These are phyloP conservation scores for Drosophila ezoana DNA, from an alignment of 2,888 invertebrate genomes.

Conservation along the genomic window DNA sequence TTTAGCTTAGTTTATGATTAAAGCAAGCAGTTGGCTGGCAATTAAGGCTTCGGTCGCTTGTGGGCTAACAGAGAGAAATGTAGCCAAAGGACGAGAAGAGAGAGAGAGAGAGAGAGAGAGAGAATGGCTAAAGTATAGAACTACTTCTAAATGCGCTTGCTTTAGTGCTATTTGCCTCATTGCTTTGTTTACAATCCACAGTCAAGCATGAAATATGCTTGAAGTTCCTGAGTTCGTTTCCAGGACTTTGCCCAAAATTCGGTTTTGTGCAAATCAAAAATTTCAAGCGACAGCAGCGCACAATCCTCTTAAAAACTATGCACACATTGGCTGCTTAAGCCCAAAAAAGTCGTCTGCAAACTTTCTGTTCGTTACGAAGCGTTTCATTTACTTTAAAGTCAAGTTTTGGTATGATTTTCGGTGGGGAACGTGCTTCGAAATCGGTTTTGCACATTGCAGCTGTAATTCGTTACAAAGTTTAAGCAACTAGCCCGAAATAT, in stretches of 20 bases:
- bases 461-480: constrained; percentile 71
- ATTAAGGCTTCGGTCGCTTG: constrained; percentile 45
- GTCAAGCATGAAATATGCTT: constrained; percentile 67
- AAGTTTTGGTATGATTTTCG: not conserved
- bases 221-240: constrained; percentile 27
- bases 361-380: constrained; percentile 46
- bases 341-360: constrained; percentile 25
- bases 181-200: constrained; percentile 50
- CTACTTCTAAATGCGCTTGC: constrained; percentile 47
- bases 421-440: constrained; percentile 5
- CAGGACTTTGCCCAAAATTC: constrained; percentile 11
- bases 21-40: constrained; percentile 61
- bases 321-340: constrained; percentile 41
- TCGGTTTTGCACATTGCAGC: constrained; percentile 62
- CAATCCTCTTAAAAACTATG: constrained; percentile 37
- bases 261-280: constrained; percentile 27
- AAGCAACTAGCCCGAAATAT: constrained; percentile 70
- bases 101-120: not conserved
- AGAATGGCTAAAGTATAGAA: not conserved
- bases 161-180: constrained; percentile 54
- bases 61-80: not conserved
- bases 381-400: constrained; percentile 42
- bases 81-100: not conserved
- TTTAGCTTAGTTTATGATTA: constrained; percentile 51
- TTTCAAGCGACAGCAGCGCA: not conserved